A percentile compares a stretch with the other conserved stretches of the same genome.
phyloP scores from a whole-genome alignment of 2,797 vertebrate species.

The Cygnus olor region DNA sequence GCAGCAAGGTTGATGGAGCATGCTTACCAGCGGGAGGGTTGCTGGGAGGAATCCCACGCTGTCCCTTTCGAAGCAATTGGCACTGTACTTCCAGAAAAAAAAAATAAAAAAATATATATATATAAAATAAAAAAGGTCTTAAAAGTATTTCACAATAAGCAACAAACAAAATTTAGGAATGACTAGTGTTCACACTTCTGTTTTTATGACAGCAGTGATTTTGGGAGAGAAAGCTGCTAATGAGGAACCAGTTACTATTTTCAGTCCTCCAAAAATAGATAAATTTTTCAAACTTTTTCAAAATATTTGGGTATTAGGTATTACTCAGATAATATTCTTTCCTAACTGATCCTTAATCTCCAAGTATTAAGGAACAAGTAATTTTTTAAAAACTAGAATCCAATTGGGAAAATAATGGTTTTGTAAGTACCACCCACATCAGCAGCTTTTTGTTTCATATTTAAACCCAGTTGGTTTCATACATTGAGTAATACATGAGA shows the following conservation, averaged over 20 bases:
- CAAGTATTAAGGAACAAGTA: not conserved
- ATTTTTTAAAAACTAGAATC: not conserved
- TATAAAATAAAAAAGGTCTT: not conserved
- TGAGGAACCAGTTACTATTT: not conserved
- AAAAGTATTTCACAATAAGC: not conserved
- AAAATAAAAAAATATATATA: too few relatives aligned
- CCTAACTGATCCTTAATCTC: not conserved
- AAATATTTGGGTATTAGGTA: not conserved
- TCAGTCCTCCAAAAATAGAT: not conserved
- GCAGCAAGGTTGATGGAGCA: not conserved
- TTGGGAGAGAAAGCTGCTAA: not conserved
- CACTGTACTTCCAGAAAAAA: not conserved
- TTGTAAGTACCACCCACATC: not conserved
- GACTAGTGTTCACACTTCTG: not conserved
- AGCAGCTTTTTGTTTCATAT: not conserved
- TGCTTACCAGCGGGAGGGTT: not conserved
- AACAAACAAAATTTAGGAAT: not conserved
- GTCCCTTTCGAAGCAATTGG: not conserved
- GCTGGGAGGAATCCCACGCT: not conserved
- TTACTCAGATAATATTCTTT: not conserved
- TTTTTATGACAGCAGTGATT: not conserved
- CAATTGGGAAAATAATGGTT: not conserved
- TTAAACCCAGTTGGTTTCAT: not conserved
- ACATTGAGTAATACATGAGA: not conserved
- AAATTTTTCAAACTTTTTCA: not conserved